Evolutionary conservation across 2,797 vertebrate genomes (phyloP).

Genomic region (Danio tinwini): DNA sequence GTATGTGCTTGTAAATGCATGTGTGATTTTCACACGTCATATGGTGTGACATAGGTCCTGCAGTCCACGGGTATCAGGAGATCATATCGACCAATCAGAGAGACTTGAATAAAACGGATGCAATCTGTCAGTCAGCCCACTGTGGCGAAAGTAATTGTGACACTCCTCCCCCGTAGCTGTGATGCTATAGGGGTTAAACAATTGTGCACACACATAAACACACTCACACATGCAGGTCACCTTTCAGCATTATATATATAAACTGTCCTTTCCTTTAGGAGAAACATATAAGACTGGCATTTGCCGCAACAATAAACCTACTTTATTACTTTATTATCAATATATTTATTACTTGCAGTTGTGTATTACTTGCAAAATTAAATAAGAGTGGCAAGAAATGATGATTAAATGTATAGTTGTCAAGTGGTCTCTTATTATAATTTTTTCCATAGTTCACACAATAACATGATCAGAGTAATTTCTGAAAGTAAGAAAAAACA

Average conservation of each 20-base stretch:
- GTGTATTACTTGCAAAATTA: neutral
- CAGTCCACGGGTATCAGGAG: slow-evolving; percentile 52
- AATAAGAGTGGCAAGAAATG: neutral
- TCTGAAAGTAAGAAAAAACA: too few species aligned
- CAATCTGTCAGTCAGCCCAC: slow-evolving; percentile 50
- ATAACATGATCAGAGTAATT: too few species aligned
- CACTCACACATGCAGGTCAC: neutral
- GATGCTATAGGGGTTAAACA: slow-evolving; percentile 42
- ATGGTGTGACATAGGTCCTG: slow-evolving; percentile 55
- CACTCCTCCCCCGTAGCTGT: slow-evolving; percentile 3
- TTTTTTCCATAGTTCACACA: too few species aligned
- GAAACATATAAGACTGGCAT: neutral
- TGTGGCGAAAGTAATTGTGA: slow-evolving; percentile 16
- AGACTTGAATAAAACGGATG: slow-evolving; percentile 23
- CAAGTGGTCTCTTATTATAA: too few species aligned
- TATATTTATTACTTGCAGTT: too few species aligned
- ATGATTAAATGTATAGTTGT: too few species aligned
- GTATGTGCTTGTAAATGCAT: slow-evolving; percentile 30
- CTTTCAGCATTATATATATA: slow-evolving; percentile 16
- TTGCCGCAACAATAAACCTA: too few species aligned
- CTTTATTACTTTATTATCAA: too few species aligned
- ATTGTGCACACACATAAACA: slow-evolving; percentile 7
- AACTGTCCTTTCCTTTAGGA: neutral
- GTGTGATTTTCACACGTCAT: slow-evolving; percentile 49
- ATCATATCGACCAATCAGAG: slow-evolving; percentile 56